These are phyloP conservation scores for Heteromyza rotundicornis DNA, from an alignment of 2,888 invertebrate genomes.

Conservation along the genomic window DNA sequence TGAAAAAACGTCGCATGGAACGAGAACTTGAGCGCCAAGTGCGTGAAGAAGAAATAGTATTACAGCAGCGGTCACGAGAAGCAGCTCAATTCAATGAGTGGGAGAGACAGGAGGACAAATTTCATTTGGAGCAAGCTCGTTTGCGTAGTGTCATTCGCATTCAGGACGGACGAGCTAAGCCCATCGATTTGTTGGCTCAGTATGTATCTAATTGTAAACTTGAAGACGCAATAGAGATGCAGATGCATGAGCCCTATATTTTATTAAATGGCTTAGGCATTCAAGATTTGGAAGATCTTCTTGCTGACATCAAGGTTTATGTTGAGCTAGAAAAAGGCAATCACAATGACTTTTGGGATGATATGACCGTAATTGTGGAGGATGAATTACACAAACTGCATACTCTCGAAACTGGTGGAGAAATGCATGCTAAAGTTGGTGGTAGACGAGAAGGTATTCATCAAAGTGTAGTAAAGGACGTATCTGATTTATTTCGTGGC, in stretches of 20 bases:
- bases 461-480: conserved; percentile 88
- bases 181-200: conserved; percentile 96
- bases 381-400: conserved; percentile 89
- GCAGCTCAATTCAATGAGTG: conserved; percentile 91
- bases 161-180: conserved; percentile 95
- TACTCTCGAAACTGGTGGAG: conserved; percentile 71
- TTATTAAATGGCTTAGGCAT: conserved; percentile 90
- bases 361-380: conserved; percentile 92
- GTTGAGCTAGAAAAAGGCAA: conserved; percentile 88
- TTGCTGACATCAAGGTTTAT: conserved; percentile 95
- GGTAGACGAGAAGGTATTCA: conserved; percentile 74
- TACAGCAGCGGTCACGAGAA: conserved; percentile 87
- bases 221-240: conserved; percentile 95
- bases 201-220: conserved; percentile 91
- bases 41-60: conserved; percentile 81
- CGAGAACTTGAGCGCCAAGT: conserved; percentile 85
- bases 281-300: conserved; percentile 91
- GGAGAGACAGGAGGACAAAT: conserved; percentile 96
- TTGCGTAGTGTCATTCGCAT: conserved; percentile 93
- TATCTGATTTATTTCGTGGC: conserved; percentile 88
- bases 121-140: conserved; percentile 96
- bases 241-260: conserved; percentile 98
- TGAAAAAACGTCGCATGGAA: conserved; percentile 88
- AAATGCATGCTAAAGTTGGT: conserved; percentile 67
- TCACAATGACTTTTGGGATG: conserved; percentile 93